Evolutionary conservation across 92 coral and sea anemone genomes (phyloP).

Genomic region (Metridium senile): DNA sequence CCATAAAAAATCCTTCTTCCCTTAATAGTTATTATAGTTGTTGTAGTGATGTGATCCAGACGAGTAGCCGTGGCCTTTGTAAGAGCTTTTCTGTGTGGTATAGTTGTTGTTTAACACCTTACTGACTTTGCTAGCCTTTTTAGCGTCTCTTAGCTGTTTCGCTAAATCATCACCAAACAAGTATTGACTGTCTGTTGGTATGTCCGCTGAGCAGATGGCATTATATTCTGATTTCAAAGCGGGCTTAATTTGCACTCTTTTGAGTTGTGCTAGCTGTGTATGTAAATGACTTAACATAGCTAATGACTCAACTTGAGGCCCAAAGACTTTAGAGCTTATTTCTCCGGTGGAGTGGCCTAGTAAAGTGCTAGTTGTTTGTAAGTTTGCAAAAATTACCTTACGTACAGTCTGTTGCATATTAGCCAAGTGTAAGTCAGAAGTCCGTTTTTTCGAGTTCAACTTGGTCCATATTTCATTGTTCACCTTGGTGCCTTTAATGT

Average conservation of each 20-base stretch:
- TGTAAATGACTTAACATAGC: background rate
- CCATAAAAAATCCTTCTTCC: slow-evolving; percentile 8
- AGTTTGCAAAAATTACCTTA: no score
- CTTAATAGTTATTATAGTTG: background rate
- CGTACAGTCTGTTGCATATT: slow-evolving; percentile 24
- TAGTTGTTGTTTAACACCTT: slow-evolving; percentile 13
- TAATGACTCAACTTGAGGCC: background rate
- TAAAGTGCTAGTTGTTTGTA: slow-evolving; percentile 16
- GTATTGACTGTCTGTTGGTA: slow-evolving; percentile 16
- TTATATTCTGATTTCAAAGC: slow-evolving; percentile 10
- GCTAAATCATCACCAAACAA: slow-evolving; percentile 48
- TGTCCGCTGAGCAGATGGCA: slow-evolving; percentile 16
- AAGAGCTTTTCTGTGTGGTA: slow-evolving; percentile 6
- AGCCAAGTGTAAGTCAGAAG: background rate
- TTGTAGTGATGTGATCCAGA: background rate
- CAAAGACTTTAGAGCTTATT: background rate
- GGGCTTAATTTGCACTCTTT: no score
- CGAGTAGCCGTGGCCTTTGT: background rate
- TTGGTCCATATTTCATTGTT: slow-evolving; percentile 7
- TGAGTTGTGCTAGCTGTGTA: slow-evolving; percentile 19
- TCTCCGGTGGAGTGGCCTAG: background rate
- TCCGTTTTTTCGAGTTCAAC: background rate
- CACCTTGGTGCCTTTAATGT: background rate
- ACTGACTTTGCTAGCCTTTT: slow-evolving; percentile 45
- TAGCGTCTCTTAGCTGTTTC: slow-evolving; percentile 39